Base-by-base conservation (phyloP, 2,113 vertebrate genomes). In the Scopus umbretta region DNA sequence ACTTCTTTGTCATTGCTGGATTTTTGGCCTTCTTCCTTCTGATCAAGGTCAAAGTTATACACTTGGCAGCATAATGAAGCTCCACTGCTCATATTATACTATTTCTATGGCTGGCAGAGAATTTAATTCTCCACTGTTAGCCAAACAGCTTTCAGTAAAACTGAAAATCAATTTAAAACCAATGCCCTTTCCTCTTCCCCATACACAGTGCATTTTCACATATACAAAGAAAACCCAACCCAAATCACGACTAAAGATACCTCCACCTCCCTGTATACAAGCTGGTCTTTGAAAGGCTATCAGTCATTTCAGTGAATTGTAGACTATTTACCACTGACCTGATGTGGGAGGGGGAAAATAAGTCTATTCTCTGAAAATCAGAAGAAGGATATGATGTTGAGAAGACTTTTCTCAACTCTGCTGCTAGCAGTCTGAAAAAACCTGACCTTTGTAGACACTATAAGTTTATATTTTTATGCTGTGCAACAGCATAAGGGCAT, bases 1-100 rank as follows among this genome's bases (percentile, higher is more conserved):
- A 87, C 73, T 90, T 75, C 70, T 89, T 85, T 91, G 91, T 81
- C 83, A 66, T 87, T 94, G 84, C 56, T 87, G 58, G 62, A 75
- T 89, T 88, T 95, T 91, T 89, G 49, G 62, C 90, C 45, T 53
- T 72, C 58, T 82, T 86, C 25, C 6, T 8, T 86, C 61, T 90
- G 56, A 84, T 25, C 49, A 75, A 94, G 40, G 86, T 91, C 49
- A 45, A 85, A 75, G 32, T 53, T 82, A 68, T 4, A 80, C 27
- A 62, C 62, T 87, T 96, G 84, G 72, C 66, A 90, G 55, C 14
- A 40, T 11, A 89, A 79, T 6, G 7, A 73, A 92, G 42, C 45
- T 87, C 47, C 32, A 6, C 16, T 70, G 25, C 49, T 86, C 38
- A 30, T 45, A 62, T 80, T 86, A 34, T 38, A 32, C 23, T 84